Conservation (phyloP, 2,797 vertebrate species). For the Rhinoraja longicauda region DNA sequence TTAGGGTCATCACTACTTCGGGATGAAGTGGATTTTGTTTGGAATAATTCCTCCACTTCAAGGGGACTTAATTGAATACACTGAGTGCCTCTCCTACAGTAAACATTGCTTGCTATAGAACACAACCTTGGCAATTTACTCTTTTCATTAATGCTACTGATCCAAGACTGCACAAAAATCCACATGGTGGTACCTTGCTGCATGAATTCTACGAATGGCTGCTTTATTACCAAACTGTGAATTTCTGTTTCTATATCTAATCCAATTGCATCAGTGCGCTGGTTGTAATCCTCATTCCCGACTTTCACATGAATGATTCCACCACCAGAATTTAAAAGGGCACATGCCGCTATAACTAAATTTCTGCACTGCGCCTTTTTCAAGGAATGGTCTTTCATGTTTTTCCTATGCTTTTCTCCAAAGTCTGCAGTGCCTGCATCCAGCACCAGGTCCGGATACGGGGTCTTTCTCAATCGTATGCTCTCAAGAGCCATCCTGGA, state of each 20-base stretch:
- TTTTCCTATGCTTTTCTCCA: slow-evolving; percentile 45
- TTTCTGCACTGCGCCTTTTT: not conserved
- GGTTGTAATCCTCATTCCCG: too few relatives aligned
- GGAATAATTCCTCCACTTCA: not conserved
- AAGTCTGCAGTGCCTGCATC: slow-evolving; percentile 42
- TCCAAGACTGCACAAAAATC: slow-evolving; percentile 52
- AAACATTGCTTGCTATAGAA: slow-evolving; percentile 35
- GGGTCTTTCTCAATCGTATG: not conserved
- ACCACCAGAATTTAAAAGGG: slow-evolving; percentile 39
- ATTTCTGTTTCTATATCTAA: slow-evolving; percentile 43
- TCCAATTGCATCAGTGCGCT: slow-evolving; percentile 39
- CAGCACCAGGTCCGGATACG: slow-evolving; percentile 45
- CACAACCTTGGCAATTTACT: slow-evolving; percentile 36
- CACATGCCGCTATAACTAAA: slow-evolving; percentile 42
- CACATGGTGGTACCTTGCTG: slow-evolving; percentile 20
- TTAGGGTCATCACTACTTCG: not conserved
- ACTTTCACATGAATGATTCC: too few relatives aligned
- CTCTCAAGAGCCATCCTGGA: not conserved
- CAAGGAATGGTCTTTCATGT: not conserved
- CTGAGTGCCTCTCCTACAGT: slow-evolving; percentile 30
- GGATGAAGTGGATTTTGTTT: too few relatives aligned
- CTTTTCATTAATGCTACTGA: not conserved
- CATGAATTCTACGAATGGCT: slow-evolving; percentile 37
- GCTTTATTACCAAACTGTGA: not conserved
- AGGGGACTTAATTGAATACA: not conserved